These are phyloP conservation scores for Listronotus bonariensis DNA, from an alignment of 1,140 invertebrate genomes.

Conservation along the genomic window DNA sequence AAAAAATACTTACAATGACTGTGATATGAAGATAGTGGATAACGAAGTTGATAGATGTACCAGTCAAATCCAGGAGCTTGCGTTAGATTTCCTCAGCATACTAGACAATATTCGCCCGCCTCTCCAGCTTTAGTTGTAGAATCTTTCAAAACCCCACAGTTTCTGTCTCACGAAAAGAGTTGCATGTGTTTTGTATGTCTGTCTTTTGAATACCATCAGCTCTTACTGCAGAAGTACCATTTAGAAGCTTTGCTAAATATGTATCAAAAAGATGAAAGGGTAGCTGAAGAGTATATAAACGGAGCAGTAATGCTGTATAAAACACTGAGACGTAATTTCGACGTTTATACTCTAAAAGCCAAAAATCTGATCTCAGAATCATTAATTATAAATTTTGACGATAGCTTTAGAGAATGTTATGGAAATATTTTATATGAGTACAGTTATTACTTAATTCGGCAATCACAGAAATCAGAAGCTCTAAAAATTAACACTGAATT, in stretches of 20 bases:
- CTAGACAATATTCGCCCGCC: conserved; percentile 12
- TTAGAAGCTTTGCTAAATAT: conserved; percentile 23
- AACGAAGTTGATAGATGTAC: conserved; percentile 25
- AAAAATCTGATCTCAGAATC: conserved; percentile 10
- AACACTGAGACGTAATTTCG: conserved; percentile 2
- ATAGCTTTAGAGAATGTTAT: conserved; percentile 26
- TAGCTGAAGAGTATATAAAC: conserved; percentile 20
- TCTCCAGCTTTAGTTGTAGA: conserved; percentile 30
- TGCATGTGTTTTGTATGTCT: conserved; percentile 38
- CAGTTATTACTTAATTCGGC: conserved; percentile 10
- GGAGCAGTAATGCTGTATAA: conserved; percentile 22
- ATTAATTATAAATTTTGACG: conserved; percentile 22
- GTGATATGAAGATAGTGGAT: background rate
- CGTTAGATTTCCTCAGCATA: conserved; percentile 17
- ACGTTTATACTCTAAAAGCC: conserved; percentile 12
- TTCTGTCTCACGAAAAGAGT: conserved; percentile 27
- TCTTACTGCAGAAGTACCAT: conserved; percentile 22
- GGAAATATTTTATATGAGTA: conserved; percentile 29
- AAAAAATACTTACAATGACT: background rate
- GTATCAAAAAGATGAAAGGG: conserved; percentile 15
- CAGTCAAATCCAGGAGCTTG: conserved; percentile 24
- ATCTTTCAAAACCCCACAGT: conserved; percentile 30
- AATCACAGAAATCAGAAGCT: conserved; percentile 9
- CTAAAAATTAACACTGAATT: conserved; percentile 25
- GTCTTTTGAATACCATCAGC: conserved; percentile 27